Base-by-base conservation (phyloP, 2,797 vertebrate species). In the Tapirus indicus region DNA sequence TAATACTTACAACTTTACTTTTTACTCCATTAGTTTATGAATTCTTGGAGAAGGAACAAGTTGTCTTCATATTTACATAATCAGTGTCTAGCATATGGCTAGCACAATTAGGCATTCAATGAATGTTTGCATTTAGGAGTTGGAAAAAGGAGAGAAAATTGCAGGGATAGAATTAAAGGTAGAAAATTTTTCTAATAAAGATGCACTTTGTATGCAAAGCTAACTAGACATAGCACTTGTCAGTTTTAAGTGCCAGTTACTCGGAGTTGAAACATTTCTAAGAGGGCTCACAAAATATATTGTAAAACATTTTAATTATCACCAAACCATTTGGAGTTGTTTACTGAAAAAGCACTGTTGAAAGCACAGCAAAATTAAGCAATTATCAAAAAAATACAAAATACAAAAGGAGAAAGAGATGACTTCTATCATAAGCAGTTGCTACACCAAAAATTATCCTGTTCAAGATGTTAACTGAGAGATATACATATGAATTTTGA, bases 251-350 rank as follows among this genome's bases (percentile, higher is more conserved):
- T 52, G 49, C 49, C 49, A 52, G 49, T 52, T 16, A 52, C 49
- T 52, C 3, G 14, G 0, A 49, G 47, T 6, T 93, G 60, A 96
- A 95, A 97, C 74, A 93, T 44, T 90, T 91, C 82, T 94, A 66
- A 94, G 1, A 47, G 68, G 11, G 87, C 93, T 95, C 91, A 72
- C 32, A 96, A 98, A 97, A 54, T 29, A 95, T 87, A 97, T 87
- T 41, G 0, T 68, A 90, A 96, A 96, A 16, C 66, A 58, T 64
- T 97, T 96, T 68, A 38, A 0, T 23, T 94, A 47, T 71, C 27
- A 77, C 11, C 44, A 69, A 75, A 82, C 77, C 77, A 47, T 62
- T 96, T 72, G 92, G 86, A 95, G 84, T 78, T 95, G 35, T 95
- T 71, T 96, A 88, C 21, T 20, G 82, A 66, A 11, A 82, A 89